These are phyloP conservation scores for Harlomillsia oculata DNA, from an alignment of 1,140 invertebrate genomes.

Conservation along the genomic window DNA sequence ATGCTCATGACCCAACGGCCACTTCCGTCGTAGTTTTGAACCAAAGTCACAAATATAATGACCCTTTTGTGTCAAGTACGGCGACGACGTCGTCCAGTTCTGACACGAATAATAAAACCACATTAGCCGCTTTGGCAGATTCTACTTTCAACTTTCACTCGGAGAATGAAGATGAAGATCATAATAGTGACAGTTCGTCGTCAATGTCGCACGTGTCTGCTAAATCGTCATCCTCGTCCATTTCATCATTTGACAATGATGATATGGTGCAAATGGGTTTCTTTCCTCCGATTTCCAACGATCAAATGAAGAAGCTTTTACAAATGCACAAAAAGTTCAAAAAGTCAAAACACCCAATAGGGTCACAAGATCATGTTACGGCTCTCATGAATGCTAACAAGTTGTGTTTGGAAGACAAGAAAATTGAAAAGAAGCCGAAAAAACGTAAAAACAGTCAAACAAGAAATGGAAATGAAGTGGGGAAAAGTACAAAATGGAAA, in stretches of 20 bases:
- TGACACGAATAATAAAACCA: too few species aligned
- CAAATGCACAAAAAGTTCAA: slow-evolving; percentile 9
- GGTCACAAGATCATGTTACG: slow-evolving; percentile 11
- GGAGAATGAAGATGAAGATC: not conserved
- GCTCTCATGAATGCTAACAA: slow-evolving; percentile 10
- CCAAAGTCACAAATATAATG: too few species aligned
- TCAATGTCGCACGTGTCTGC: slow-evolving; percentile 1
- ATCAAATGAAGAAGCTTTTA: slow-evolving; percentile 10
- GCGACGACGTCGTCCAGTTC: too few species aligned
- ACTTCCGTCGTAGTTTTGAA: too few species aligned
- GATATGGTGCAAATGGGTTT: not conserved
- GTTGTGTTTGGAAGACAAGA: not conserved
- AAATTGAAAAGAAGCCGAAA: not conserved
- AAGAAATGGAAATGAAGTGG: not conserved
- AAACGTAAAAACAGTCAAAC: not conserved
- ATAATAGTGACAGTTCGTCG: not conserved
- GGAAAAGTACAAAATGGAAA: not conserved
- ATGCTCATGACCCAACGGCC: too few species aligned
- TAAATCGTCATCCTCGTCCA: slow-evolving; percentile 9
- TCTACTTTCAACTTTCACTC: not conserved
- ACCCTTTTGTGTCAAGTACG: too few species aligned
- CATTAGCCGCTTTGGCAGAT: not conserved
- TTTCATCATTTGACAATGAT: slow-evolving; percentile 1
- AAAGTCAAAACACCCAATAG: slow-evolving; percentile 15
- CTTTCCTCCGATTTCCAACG: slow-evolving; percentile 9